These are phyloP conservation scores for Pachycephus smyrnensis DNA, from an alignment of 2,888 invertebrate genomes.

Conservation along the genomic window DNA sequence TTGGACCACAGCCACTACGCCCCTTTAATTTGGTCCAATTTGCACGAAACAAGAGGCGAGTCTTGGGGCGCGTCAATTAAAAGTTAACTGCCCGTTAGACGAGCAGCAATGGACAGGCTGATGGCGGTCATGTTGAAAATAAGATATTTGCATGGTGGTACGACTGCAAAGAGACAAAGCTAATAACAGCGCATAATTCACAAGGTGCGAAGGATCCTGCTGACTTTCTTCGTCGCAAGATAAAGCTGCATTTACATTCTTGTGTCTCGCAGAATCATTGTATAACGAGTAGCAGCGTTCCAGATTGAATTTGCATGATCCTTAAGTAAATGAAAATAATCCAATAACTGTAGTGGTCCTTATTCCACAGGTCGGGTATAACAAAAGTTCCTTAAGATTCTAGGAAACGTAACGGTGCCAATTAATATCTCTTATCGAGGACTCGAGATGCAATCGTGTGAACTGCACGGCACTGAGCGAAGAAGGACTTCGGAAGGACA, in stretches of 20 bases:
- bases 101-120: background rate
- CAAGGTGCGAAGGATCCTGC: background rate
- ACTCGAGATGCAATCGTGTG: background rate
- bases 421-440: background rate
- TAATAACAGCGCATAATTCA: background rate
- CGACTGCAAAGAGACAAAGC: background rate
- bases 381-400: background rate
- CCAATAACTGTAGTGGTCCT: background rate
- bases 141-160: background rate
- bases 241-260: background rate
- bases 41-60: constrained; percentile 28
- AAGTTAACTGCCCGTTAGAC: constrained; percentile 1
- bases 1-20: constrained; percentile 27
- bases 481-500: background rate
- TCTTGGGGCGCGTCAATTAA: background rate
- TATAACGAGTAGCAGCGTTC: background rate
- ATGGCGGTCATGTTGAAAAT: background rate
- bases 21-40: constrained; percentile 42
- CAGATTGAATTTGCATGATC: background rate
- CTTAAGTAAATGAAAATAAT: background rate
- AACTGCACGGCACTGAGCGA: too few species aligned
- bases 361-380: background rate
- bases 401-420: background rate
- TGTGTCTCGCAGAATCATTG: background rate
- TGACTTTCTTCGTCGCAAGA: background rate